Evolutionary conservation across 2,113 vertebrate species (phyloP).

Genomic region (Neotragus pygmaeus): DNA sequence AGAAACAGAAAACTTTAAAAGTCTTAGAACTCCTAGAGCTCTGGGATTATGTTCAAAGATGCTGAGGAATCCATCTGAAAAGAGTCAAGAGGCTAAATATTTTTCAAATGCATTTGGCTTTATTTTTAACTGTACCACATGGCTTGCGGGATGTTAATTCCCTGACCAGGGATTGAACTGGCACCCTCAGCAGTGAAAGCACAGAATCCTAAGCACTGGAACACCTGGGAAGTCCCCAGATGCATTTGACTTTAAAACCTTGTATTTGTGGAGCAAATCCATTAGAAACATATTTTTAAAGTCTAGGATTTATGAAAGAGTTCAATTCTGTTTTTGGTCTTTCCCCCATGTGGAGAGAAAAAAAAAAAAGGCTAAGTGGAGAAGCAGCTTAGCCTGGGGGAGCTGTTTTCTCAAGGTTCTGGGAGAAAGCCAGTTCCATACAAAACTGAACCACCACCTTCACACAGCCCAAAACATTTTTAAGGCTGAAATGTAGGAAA

Average conservation of each 20-base stretch:
- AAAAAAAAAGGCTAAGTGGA: neutral
- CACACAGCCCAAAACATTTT: neutral
- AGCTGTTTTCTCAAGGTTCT: neutral
- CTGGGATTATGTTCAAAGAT: neutral
- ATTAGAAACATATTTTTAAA: neutral
- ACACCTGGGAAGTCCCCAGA: neutral
- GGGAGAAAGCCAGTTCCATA: neutral
- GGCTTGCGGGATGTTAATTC: neutral
- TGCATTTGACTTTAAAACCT: neutral
- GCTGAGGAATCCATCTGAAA: neutral
- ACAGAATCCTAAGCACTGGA: neutral
- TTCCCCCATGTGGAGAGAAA: neutral
- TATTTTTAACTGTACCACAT: neutral
- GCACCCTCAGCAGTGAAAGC: neutral
- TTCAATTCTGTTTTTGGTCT: neutral
- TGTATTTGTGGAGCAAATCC: neutral
- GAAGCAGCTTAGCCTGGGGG: neutral
- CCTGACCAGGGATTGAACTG: neutral
- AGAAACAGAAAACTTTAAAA: neutral
- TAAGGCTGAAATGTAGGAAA: constrained; percentile 13
- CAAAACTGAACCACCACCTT: neutral
- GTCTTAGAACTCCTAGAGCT: neutral
- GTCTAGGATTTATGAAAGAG: neutral
- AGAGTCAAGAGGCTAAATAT: neutral
- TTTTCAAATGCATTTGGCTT: neutral